Evolutionary conservation across 2,797 vertebrate genomes (phyloP).

Genomic region (Crossoptilon crossoptilon): DNA sequence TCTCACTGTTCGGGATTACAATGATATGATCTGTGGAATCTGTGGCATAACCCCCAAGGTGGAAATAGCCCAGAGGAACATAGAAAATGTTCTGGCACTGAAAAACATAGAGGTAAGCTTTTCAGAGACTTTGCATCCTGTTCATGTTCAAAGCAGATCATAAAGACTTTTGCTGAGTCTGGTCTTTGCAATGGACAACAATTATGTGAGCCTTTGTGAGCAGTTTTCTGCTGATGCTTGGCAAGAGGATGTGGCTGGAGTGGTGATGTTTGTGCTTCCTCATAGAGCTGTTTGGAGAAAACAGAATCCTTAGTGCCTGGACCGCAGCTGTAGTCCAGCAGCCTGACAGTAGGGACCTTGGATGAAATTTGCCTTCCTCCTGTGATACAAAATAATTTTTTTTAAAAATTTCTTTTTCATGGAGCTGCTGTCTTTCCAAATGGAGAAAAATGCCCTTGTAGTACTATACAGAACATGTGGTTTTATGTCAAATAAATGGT

Average conservation of each 20-base stretch:
- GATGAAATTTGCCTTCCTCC: not conserved
- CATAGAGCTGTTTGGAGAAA: conserved; percentile 10
- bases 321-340: not conserved
- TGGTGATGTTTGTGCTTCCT: conserved; percentile 21
- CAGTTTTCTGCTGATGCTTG: conserved; percentile 46
- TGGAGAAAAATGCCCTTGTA: not conserved
- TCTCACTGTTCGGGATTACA: conserved; percentile 95
- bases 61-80: conserved; percentile 90
- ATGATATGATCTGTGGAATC: conserved; percentile 98
- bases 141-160: not conserved
- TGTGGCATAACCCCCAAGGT: conserved; percentile 95
- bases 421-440: not conserved
- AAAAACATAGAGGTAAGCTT: conserved; percentile 91
- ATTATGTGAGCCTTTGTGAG: not conserved
- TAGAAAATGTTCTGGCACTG: conserved; percentile 88
- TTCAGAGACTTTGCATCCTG: conserved; percentile 2
- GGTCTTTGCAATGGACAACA: not conserved
- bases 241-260: conserved; percentile 54
- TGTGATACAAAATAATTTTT: not conserved
- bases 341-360: not conserved
- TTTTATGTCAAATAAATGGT: not conserved
- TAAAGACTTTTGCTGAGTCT: conserved; percentile 41
- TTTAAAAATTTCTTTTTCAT: not conserved
- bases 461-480: not conserved
- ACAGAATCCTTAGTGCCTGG: not conserved